Base-by-base conservation (phyloP, 2,888 invertebrate species). In the Dioctria rufipes region DNA sequence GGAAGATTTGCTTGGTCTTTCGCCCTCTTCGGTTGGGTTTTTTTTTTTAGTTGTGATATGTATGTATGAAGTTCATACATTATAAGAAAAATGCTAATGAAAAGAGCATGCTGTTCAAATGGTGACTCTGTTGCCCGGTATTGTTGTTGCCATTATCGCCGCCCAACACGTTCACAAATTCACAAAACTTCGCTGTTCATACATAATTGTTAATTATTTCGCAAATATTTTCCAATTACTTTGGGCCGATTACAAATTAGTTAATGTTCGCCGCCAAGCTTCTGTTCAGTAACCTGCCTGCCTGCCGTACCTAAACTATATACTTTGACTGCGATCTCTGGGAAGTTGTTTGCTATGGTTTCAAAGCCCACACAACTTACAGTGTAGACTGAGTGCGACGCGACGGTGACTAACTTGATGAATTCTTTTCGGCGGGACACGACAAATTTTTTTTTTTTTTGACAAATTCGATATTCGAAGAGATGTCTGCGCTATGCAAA, bases 401-500 rank as follows among this genome's bases (percentile, higher is more conserved):
- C 67, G 69, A 51, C 65, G 73, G 73, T 73, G 73, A 58, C 73
- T 73, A 60, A 60, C 51, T 73, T 73, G 73, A 73, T 73, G 73
- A 73, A 73, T 73, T 73, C 49, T 61, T 77, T 77, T 77, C 63
- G 77, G 49, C 77, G 61, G 60, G 77, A 46, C 61, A 46, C 37
- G 9, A 0, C 25, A 25, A 25, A 1, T 25, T 25, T 25, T 25
- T 25, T 25, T 25, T 46, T 77, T 77, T 77, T 77, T 77, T 63
- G 77, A 77, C 77, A 77, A 63, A 77, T 77, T 77, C 63, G 77
- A 77, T 77, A 49, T 63, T 63, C 49, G 63, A 5, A 13, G 77
- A 77, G 77, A 63, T 77, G 77, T 77, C 77, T 77, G 77, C 63
- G 25, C 2, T 77, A 77, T 77, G 77, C 77, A 77, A 77, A 77